Evolutionary conservation across 2,888 invertebrate species (phyloP).

Genomic region (Choristoneura rosaceana): DNA sequence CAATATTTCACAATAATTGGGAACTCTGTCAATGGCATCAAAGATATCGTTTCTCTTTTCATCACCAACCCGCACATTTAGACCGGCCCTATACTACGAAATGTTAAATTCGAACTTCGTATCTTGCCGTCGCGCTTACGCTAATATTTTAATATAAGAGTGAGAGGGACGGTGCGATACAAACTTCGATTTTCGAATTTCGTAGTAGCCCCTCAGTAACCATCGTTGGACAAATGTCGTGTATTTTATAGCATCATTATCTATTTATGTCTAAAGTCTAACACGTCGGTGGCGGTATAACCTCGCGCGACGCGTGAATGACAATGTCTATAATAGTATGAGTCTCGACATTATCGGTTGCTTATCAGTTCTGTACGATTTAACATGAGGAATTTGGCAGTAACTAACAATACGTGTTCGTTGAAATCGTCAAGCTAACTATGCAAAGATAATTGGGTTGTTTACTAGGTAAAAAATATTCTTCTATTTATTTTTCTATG

Average conservation of each 20-base stretch:
- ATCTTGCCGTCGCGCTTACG: no score
- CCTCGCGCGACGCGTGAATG: constrained; percentile 23
- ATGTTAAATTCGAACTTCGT: no score
- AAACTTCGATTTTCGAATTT: no score
- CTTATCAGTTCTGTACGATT: constrained; percentile 27
- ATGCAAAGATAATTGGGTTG: background rate
- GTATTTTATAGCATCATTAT: constrained; percentile 8
- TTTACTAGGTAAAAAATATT: no score
- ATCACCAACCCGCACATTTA: background rate
- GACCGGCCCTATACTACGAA: no score
- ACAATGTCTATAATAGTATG: constrained; percentile 36
- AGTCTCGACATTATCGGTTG: constrained; percentile 16
- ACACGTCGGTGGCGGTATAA: background rate
- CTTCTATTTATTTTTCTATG: no score
- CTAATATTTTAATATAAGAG: no score
- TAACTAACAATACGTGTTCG: background rate
- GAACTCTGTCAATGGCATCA: background rate
- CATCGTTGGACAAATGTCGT: constrained; percentile 5
- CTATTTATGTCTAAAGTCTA: background rate
- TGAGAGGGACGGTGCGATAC: no score
- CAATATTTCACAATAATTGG: constrained; percentile 7
- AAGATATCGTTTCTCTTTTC: background rate
- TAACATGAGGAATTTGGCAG: constrained; percentile 9
- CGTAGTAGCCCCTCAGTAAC: background rate
- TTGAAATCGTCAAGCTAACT: background rate